Base-by-base conservation (phyloP, 2,888 invertebrate species). In the Acanthosoma haemorrhoidale region DNA sequence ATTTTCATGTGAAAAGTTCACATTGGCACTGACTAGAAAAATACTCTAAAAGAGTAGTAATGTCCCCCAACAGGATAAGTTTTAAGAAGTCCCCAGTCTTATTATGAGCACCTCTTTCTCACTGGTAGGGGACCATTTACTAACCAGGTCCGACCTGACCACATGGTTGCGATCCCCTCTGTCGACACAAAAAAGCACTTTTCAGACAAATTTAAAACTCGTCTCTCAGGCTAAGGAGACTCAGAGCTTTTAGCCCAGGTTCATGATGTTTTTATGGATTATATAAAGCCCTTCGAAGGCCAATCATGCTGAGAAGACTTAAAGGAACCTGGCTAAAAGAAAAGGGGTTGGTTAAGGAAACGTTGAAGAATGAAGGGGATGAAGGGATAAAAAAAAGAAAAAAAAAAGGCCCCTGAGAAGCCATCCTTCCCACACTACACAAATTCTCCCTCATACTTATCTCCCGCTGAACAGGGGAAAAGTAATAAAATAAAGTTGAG, bases 191-290 rank as follows among this genome's bases (percentile, higher is more conserved):
- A 51, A 51, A 51, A 51, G 25, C 51, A 51, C 51, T 51, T 51
- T 51, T 51, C 51, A 21, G 6, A 25, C 51, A 18, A 51, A 51
- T 51, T 51, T 51, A 51, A 51, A 51, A 51, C 51, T 51, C 51
- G 5, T 2, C 51, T 25, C 51, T n/a, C 21, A 18, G 25, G 21
- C 51, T 51, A 51, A 51, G 51, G 51, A n/a, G 51, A 25, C 25
- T 51, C 29, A 51, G 29, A 25, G 51, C 51, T 51, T 51, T 51
- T 51, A 51, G 51, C 25, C n/a, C 25, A 29, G 51, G 51, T 51
- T 51, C 51, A 51, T 51, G 51, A n/a, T 13, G 51, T 51, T 51
- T 51, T 51, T 51, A 51, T 51, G 51, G 51, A 51, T 25, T 51
- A 51, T n/a, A 51, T 51, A 51, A 51, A 51, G n/a, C 3, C 51